phyloP scores from a whole-genome alignment of 2,797 vertebrate genomes.

The Pangasius larnaudii region DNA sequence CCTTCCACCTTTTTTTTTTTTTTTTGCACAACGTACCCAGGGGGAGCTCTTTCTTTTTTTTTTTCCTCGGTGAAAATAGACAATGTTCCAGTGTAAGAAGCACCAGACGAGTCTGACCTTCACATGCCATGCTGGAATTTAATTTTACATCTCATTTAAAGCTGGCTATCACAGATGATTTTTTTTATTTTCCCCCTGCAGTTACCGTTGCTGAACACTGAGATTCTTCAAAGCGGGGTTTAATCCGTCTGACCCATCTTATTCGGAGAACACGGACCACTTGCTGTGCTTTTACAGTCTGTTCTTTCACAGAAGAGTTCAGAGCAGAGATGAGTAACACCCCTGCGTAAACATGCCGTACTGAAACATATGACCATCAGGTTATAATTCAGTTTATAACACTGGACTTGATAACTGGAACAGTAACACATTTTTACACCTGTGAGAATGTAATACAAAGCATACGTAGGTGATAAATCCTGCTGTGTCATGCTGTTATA shows the following conservation, averaged over 20 bases:
- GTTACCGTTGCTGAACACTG: slow-evolving; percentile 73
- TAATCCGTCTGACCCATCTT: slow-evolving; percentile 78
- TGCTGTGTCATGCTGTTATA: background rate
- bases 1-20: background rate
- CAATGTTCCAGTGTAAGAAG: slow-evolving; percentile 48
- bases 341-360: slow-evolving; percentile 12
- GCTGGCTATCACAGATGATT: slow-evolving; percentile 66
- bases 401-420: background rate
- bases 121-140: slow-evolving; percentile 68
- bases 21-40: background rate
- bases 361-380: background rate
- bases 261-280: slow-evolving; percentile 71
- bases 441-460: background rate
- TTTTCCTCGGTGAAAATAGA: slow-evolving; percentile 47
- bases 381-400: background rate
- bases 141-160: slow-evolving; percentile 78
- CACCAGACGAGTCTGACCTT: slow-evolving; percentile 65
- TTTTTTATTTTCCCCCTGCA: slow-evolving; percentile 62
- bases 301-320: slow-evolving; percentile 5
- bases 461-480: no score
- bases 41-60: background rate
- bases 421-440: background rate
- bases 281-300: slow-evolving; percentile 48
- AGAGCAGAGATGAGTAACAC: background rate
- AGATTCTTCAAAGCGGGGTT: slow-evolving; percentile 73